Conservation (phyloP, 2,797 vertebrate genomes). For the Echiichthys vipera region DNA sequence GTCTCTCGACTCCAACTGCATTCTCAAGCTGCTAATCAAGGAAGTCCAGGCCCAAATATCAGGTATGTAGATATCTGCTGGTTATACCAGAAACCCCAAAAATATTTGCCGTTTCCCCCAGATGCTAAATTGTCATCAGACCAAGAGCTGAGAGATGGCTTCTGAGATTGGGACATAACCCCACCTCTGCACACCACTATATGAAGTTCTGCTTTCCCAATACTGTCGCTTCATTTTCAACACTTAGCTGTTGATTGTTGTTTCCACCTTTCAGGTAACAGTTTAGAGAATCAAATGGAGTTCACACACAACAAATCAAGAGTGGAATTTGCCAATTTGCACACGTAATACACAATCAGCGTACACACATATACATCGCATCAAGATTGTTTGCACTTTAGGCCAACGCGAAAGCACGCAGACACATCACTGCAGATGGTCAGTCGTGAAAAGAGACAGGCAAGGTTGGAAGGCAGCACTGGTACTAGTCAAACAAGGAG, state of each 20-base stretch:
- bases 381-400: neutral
- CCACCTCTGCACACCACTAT: neutral
- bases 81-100: no score
- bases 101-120: no score
- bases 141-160: no score
- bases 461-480: constrained; percentile 20
- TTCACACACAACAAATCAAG: constrained; percentile 6
- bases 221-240: neutral
- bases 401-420: neutral
- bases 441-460: constrained; percentile 5
- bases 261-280: neutral
- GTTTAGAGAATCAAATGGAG: constrained; percentile 21
- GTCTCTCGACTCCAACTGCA: no score
- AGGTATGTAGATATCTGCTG: no score
- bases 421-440: constrained; percentile 4
- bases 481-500: constrained; percentile 28
- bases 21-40: no score
- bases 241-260: neutral
- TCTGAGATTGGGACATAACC: no score
- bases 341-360: constrained; percentile 3
- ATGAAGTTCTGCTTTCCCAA: neutral
- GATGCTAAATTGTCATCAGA: no score
- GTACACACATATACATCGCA: constrained; percentile 5
- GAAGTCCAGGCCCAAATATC: no score
- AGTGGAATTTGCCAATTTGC: constrained; percentile 18